Evolutionary conservation across 2,113 vertebrate species (phyloP).

Genomic region (Rafetus swinhoei): DNA sequence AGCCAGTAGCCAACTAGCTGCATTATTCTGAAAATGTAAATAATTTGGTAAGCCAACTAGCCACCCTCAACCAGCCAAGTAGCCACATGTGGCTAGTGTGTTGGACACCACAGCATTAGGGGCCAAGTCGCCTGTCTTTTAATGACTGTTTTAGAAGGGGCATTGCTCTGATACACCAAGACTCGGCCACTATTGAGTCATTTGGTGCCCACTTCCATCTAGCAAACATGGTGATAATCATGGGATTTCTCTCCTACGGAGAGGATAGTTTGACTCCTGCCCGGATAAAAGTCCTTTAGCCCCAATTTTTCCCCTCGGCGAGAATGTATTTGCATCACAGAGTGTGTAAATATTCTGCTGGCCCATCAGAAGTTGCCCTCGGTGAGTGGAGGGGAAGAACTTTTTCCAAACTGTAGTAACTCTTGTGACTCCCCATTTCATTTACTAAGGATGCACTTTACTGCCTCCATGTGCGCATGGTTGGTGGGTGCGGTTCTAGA

Average conservation of each 20-base stretch:
- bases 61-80: too few species aligned
- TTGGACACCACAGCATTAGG: not conserved
- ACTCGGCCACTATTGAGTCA: not conserved
- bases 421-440: not conserved
- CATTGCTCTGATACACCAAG: not conserved
- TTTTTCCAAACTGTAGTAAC: not conserved
- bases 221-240: not conserved
- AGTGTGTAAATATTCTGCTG: not conserved
- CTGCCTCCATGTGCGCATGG: not conserved
- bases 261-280: not conserved
- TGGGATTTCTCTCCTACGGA: not conserved
- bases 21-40: too few species aligned
- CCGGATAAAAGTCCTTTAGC: not conserved
- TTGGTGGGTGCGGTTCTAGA: not conserved
- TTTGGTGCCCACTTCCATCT: not conserved
- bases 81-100: too few species aligned
- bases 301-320: not conserved
- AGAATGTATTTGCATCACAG: not conserved
- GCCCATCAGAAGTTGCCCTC: not conserved
- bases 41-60: too few species aligned
- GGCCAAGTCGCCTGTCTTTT: not conserved
- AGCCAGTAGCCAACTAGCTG: too few species aligned
- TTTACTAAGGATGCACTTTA: not conserved
- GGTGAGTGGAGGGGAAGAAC: not conserved
- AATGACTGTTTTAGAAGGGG: not conserved